A percentile compares a stretch with the other conserved stretches of the same genome.
Evolutionary conservation across 2,888 invertebrate species (phyloP).

Genomic region (Elegia similella): DNA sequence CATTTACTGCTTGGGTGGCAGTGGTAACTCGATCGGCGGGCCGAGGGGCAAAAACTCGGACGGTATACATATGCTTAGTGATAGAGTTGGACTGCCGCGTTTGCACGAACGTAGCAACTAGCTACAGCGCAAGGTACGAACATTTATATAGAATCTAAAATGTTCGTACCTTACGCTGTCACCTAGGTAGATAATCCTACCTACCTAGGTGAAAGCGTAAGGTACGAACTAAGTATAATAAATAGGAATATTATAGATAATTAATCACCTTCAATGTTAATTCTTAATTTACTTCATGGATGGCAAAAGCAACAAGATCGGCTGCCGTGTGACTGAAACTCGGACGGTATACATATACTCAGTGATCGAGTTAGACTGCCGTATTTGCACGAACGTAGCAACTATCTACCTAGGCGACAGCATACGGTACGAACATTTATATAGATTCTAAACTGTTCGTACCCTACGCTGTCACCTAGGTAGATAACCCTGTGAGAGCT

Average conservation of each 20-base stretch:
- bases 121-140: too few species aligned
- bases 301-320: constrained; percentile 69
- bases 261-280: constrained; percentile 59
- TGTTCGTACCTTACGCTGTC: too few species aligned
- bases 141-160: too few species aligned
- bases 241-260: too few species aligned
- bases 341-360: constrained; percentile 45
- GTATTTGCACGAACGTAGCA: not conserved
- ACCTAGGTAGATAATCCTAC: too few species aligned
- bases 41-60: constrained; percentile 62
- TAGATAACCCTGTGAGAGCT: too few species aligned
- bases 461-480: too few species aligned
- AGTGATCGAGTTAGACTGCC: not conserved
- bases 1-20: constrained; percentile 76
- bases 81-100: not conserved
- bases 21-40: constrained; percentile 66
- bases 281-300: constrained; percentile 79
- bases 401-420: not conserved
- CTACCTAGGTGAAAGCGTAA: too few species aligned
- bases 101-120: not conserved
- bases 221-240: too few species aligned
- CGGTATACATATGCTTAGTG: constrained; percentile 32
- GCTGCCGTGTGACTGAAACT: constrained; percentile 56
- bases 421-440: not conserved
- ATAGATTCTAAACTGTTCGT: too few species aligned